Conservation (phyloP, 2,797 vertebrate genomes). For the Kryptolebias ocellatus region DNA sequence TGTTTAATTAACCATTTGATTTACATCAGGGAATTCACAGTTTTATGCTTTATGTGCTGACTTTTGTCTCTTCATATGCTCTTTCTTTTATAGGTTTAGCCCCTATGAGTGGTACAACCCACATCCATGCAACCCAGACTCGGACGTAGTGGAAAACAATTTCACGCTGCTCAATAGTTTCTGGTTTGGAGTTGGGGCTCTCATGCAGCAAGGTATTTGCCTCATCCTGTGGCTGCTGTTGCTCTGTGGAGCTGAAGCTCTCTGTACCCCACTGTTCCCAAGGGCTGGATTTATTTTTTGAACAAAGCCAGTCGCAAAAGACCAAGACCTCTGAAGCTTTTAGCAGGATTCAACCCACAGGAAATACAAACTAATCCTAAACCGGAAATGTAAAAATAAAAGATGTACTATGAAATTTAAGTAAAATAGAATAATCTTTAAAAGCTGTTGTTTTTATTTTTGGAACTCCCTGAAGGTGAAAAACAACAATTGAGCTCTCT, state of each 20-base stretch:
- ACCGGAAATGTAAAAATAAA: neutral
- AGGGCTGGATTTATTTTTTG: slow-evolving; percentile 69
- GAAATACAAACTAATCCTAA: slow-evolving; percentile 5
- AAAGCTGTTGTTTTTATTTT: neutral
- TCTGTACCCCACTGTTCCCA: slow-evolving; percentile 88
- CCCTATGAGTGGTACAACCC: slow-evolving; percentile 99
- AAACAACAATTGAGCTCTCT: neutral
- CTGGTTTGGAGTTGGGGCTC: slow-evolving; percentile 99
- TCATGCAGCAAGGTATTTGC: slow-evolving; percentile 99
- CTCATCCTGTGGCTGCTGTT: slow-evolving; percentile 88
- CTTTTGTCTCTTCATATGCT: slow-evolving; percentile 67
- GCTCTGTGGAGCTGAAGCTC: slow-evolving; percentile 70
- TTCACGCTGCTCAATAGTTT: slow-evolving; percentile 99
- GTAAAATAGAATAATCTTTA: neutral
- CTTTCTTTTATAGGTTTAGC: slow-evolving; percentile 91
- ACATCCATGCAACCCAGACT: slow-evolving; percentile 98
- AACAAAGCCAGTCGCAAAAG: slow-evolving; percentile 80
- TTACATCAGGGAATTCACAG: slow-evolving; percentile 24
- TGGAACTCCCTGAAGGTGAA: neutral
- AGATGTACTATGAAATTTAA: slow-evolving; percentile 6
- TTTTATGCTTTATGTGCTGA: slow-evolving; percentile 47
- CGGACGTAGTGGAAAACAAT: slow-evolving; percentile 99
- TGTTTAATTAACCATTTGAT: slow-evolving; percentile 47
- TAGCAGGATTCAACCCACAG: slow-evolving; percentile 23
- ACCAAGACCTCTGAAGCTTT: slow-evolving; percentile 86